Evolutionary conservation across 2,888 invertebrate species (phyloP).

Genomic region (Habrosyne pyritoides): DNA sequence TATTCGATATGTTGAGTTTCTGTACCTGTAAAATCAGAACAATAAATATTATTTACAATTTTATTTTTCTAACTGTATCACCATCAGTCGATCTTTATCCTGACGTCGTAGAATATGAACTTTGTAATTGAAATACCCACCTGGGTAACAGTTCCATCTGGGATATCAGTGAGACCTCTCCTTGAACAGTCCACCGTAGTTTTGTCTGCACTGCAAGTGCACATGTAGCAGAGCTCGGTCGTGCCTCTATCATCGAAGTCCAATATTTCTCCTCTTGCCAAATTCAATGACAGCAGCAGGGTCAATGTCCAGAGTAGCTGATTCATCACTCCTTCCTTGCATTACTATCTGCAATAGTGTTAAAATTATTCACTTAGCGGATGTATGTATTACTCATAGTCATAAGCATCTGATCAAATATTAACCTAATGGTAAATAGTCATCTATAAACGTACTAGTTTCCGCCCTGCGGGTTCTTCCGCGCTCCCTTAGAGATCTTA

Average conservation of each 20-base stretch:
- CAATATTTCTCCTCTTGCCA: slow-evolving; percentile 45
- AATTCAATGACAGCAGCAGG: slow-evolving; percentile 46
- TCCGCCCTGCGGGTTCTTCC: too few species aligned
- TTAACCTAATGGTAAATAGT: too few species aligned
- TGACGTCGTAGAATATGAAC: too few species aligned
- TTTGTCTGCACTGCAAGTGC: slow-evolving; percentile 60
- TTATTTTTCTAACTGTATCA: background rate
- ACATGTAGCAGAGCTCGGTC: slow-evolving; percentile 61
- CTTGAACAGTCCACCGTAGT: slow-evolving; percentile 68
- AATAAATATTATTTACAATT: slow-evolving; percentile 2
- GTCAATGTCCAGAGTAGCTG: slow-evolving; percentile 40
- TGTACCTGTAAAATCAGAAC: slow-evolving; percentile 80
- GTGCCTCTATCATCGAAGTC: slow-evolving; percentile 56
- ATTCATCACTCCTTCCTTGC: slow-evolving; percentile 66
- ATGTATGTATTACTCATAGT: too few species aligned
- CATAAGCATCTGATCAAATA: too few species aligned
- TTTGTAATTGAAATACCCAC: slow-evolving; percentile 38
- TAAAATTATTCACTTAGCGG: too few species aligned
- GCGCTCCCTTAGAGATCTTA: too few species aligned
- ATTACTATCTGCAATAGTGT: slow-evolving; percentile 71
- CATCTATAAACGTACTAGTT: too few species aligned
- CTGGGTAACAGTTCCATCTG: slow-evolving; percentile 63
- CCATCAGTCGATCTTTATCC: too few species aligned
- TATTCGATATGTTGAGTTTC: slow-evolving; percentile 86
- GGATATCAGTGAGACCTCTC: slow-evolving; percentile 70